A percentile compares a stretch with the other conserved stretches of the same genome.
Conservation (phyloP, 1,140 invertebrate genomes). For the Rhyzopertha dominica region DNA sequence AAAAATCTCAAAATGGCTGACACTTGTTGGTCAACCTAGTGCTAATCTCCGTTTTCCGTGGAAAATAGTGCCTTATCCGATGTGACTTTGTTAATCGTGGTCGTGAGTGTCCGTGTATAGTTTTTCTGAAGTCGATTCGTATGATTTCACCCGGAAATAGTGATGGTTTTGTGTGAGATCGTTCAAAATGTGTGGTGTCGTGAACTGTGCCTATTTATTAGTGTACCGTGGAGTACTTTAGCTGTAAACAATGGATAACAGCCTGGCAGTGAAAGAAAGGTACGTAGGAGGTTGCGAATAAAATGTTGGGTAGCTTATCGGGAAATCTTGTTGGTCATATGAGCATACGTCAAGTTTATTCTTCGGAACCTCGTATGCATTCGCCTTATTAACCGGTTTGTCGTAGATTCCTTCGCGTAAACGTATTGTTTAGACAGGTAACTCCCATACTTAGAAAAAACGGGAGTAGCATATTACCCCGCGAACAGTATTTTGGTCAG, state of each 20-base stretch:
- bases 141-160: conserved; percentile 17
- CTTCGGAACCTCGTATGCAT: no score
- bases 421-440: no score
- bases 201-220: conserved; percentile 24
- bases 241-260: conserved; percentile 27
- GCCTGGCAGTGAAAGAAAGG: conserved; percentile 23
- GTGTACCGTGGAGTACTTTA: conserved; percentile 23
- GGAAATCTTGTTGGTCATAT: no score
- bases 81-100: conserved; percentile 16
- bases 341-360: no score
- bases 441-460: no score
- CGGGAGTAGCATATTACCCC: no score
- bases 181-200: conserved; percentile 27
- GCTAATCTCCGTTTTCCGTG: conserved; percentile 21
- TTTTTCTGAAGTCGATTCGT: not conserved
- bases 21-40: conserved; percentile 37
- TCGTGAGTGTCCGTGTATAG: conserved; percentile 8
- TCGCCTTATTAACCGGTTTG: no score
- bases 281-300: conserved; percentile 10
- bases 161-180: conserved; percentile 22
- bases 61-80: conserved; percentile 24
- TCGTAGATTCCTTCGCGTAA: no score
- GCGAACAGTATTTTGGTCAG: no score
- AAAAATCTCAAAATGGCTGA: conserved; percentile 42
- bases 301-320: no score